Percentiles rank a stretch among this genome's conserved stretches.
Conservation (phyloP, 1,140 invertebrate genomes). For the Oreohelix idahoensis region DNA sequence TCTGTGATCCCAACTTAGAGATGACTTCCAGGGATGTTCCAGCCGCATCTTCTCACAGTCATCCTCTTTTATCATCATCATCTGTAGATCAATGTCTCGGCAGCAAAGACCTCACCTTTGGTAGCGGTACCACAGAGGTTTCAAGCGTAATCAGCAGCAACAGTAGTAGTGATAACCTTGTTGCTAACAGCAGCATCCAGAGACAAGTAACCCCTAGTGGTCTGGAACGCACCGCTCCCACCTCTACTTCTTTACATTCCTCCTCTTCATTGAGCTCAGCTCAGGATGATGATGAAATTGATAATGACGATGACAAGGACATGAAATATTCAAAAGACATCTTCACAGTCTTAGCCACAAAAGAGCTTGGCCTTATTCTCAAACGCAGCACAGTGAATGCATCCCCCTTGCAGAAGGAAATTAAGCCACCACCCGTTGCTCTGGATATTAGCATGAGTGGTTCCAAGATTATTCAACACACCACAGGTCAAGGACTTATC, state of each 20-base stretch:
- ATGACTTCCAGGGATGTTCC: background rate
- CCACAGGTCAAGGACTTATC: slow-evolving; percentile 19
- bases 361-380: slow-evolving; percentile 40
- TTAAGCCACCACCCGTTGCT: background rate
- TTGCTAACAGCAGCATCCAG: slow-evolving; percentile 4
- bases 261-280: slow-evolving; percentile 19
- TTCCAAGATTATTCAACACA: background rate
- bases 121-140: background rate
- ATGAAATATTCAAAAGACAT: slow-evolving; percentile 11
- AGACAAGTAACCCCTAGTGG: slow-evolving; percentile 15
- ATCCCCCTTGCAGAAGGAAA: background rate
- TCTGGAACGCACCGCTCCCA: background rate
- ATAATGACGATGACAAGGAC: background rate
- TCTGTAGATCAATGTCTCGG: slow-evolving; percentile 5
- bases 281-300: background rate
- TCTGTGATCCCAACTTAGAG: too few species aligned
- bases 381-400: slow-evolving; percentile 33
- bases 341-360: slow-evolving; percentile 32
- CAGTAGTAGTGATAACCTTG: slow-evolving; percentile 11
- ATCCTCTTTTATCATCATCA: background rate
- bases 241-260: slow-evolving; percentile 43
- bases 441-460: slow-evolving; percentile 20
- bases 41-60: background rate
- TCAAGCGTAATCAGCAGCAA: background rate
- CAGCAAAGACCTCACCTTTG: slow-evolving; percentile 28